Evolutionary conservation across 2,888 invertebrate species (phyloP).

Genomic region (Caenorhabditis sinica): DNA sequence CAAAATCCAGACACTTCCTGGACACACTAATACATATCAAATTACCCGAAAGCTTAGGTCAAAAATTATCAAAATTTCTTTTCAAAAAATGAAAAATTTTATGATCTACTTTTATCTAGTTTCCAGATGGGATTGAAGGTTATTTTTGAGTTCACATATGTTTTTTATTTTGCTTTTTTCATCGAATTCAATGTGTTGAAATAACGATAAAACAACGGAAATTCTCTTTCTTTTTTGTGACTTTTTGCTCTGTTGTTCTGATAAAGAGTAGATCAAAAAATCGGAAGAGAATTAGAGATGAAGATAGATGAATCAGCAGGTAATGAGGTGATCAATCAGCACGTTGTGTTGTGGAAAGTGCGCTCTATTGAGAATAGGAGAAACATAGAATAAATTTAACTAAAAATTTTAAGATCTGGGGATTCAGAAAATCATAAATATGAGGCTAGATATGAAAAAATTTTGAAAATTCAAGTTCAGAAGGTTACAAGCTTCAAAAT

Average conservation of each 20-base stretch:
- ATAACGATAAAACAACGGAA: neutral
- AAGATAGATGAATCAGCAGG: slow-evolving; percentile 27
- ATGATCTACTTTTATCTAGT: neutral
- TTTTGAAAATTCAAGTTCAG: too few species aligned
- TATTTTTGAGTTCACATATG: neutral
- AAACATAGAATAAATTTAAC: too few species aligned
- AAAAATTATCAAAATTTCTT: neutral
- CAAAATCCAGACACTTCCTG: neutral
- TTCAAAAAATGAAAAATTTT: neutral
- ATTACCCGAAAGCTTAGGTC: neutral
- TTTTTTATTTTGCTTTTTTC: neutral
- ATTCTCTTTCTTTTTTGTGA: neutral
- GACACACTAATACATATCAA: neutral
- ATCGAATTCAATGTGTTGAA: neutral
- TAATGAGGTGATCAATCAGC: neutral
- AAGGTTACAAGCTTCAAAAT: too few species aligned
- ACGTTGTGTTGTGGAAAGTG: too few species aligned
- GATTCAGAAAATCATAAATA: too few species aligned
- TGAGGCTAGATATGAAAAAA: too few species aligned
- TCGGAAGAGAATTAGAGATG: slow-evolving; percentile 25
- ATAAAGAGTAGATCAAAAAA: slow-evolving; percentile 3
- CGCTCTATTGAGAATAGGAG: too few species aligned
- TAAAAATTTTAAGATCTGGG: too few species aligned
- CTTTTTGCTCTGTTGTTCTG: neutral
- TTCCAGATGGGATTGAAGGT: neutral